Evolutionary conservation across 2,888 invertebrate species (phyloP).

Genomic region (Camponotus fellah): DNA sequence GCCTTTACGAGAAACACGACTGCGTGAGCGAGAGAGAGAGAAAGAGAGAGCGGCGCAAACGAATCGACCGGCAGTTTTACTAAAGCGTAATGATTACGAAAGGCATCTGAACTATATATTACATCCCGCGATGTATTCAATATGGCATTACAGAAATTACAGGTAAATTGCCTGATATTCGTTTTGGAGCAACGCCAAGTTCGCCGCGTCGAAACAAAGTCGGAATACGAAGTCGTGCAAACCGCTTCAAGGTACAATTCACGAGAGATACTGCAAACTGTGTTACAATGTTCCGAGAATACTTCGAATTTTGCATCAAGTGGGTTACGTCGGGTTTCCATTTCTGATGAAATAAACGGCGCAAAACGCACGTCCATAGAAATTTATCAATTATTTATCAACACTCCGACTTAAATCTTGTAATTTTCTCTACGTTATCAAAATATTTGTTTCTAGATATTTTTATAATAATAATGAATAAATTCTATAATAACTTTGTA

Average conservation of each 20-base stretch:
- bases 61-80: conserved; percentile 5
- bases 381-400: conserved; percentile 24
- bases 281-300: conserved; percentile 43
- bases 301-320: conserved; percentile 46
- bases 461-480: neutral
- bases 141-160: conserved; percentile 53
- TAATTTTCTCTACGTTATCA: neutral
- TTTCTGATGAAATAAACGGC: conserved; percentile 31
- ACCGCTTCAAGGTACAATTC: conserved; percentile 51
- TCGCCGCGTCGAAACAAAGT: conserved; percentile 48
- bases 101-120: conserved; percentile 47
- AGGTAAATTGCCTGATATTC: conserved; percentile 51
- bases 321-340: conserved; percentile 39
- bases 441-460: neutral
- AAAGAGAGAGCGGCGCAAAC: conserved; percentile 13
- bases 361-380: conserved; percentile 8
- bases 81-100: conserved; percentile 41
- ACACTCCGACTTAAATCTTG: conserved; percentile 11
- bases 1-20: conserved; percentile 53
- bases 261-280: conserved; percentile 40
- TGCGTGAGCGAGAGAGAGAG: conserved; percentile 36
- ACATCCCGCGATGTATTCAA: conserved; percentile 41
- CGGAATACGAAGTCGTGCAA: conserved; percentile 43
- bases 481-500: neutral
- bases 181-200: conserved; percentile 41